Evolutionary conservation across 2,888 invertebrate species (phyloP), one percentile per base, ranked within the genome.

Genomic region (Helicoverpa assulta): DNA sequence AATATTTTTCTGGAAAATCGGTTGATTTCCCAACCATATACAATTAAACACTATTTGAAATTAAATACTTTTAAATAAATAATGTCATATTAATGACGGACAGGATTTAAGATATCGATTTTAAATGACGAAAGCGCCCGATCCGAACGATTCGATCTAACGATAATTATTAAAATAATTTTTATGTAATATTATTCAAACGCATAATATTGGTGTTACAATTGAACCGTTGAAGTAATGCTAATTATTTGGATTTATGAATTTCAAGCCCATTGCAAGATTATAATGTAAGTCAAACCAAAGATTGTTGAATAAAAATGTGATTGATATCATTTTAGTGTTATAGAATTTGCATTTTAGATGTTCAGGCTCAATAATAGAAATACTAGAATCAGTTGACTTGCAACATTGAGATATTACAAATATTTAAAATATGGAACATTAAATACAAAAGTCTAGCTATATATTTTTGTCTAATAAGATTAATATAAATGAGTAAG

Each of bases 381-480:
- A 67, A 74, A 73, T 70, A 78, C 73, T 76, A 78, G 68, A 74
- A 71, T 64, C 74, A 67, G 73, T 82, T 69, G 67, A 73, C 62
- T 77, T 79, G 70, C 59, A 72, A 70, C 60, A 72, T 77, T 76
- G 59, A 71, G 21, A 78, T 81, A 70, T 70, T 72, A 71, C 71
- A 75, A 59, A 72, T 73, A 83, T 77, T 77, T 59, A 67, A 69
- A 58, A 70, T 68, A 69, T 55, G 55, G 76, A 60, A 71, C 66
- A 56, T 73, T 56, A 72, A 70, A 78, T 56, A 70, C 61, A 71
- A 72, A 62, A 73, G 65, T 59, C 68, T 81, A 78, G 70, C 74
- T 78, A 80, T 86, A 86, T 89, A 89, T 87, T 89, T 89, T 89
- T 88, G 83, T 87, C 84, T 86, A 86, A 65, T 84, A 83, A 81